Evolutionary conservation across 2,888 invertebrate genomes (phyloP).

Genomic region (Eristalinus aeneus): DNA sequence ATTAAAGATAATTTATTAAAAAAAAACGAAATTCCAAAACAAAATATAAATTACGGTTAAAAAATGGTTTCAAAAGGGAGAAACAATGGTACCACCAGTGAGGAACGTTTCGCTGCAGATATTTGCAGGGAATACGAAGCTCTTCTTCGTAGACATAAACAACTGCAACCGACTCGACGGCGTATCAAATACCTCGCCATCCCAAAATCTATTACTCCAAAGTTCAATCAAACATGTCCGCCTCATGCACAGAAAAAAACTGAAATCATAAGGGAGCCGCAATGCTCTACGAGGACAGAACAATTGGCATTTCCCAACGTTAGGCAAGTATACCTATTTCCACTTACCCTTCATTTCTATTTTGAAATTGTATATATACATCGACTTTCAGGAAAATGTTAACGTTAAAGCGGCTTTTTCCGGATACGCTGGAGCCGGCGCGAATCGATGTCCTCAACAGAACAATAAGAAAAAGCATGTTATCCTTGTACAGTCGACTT

Average conservation of each 20-base stretch:
- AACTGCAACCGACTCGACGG: constrained; percentile 22
- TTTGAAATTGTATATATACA: too few relatives aligned
- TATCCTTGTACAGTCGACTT: constrained; percentile 78
- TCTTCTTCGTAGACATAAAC: background rate
- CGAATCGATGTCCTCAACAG: constrained; percentile 75
- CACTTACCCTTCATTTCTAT: background rate
- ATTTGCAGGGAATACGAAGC: constrained; percentile 16
- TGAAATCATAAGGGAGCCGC: constrained; percentile 59
- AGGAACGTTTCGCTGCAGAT: background rate
- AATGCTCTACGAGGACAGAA: constrained; percentile 75
- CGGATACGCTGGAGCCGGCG: background rate
- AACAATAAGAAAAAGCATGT: constrained; percentile 75
- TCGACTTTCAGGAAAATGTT: constrained; percentile 23
- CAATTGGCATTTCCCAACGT: constrained; percentile 76
- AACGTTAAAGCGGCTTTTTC: background rate
- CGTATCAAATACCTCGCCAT: constrained; percentile 25
- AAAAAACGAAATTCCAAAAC: background rate
- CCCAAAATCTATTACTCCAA: constrained; percentile 20
- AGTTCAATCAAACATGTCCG: background rate
- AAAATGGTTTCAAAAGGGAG: background rate
- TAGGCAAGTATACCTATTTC: constrained; percentile 66
- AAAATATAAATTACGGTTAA: constrained; percentile 1
- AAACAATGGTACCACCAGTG: background rate
- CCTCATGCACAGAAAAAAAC: background rate
- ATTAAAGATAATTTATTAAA: too few relatives aligned